Evolutionary conservation across 2,888 invertebrate genomes (phyloP), one percentile per base, ranked within the genome.

Genomic region (Lissocephala sabroskyi): DNA sequence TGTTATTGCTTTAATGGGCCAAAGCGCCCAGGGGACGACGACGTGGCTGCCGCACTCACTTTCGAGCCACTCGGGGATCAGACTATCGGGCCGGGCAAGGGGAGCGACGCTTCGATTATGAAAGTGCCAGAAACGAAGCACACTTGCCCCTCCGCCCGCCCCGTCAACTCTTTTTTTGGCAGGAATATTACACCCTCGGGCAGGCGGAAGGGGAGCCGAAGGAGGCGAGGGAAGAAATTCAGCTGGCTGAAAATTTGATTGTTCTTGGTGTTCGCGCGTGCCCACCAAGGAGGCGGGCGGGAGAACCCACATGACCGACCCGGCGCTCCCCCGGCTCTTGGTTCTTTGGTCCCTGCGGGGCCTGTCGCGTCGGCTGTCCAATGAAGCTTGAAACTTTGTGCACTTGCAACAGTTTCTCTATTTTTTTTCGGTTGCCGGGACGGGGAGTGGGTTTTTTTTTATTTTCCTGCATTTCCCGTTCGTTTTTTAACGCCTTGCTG

Each of bases 201-300:
- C 9, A n/a, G 19, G 11, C 37, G 19, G 18, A 37, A 35, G 14
- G 16, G 16, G 35, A 35, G 23, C n/a, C n/a, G 37, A 5, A n/a
- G 19, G 11, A 18, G 19, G 18, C 17, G 16, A 10, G 16, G 16
- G 35, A 35, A 7, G 37, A 64, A 64, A 54, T 59, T 59, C 63
- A 71, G 65, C 73, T 65, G 64, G 53, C 58, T 75, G 73, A 62
- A 75, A 75, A 75, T 75, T 73, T 68, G 68, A 73, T 75, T 75
- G 76, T 73, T 73, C 73, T 73, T 65, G 59, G 42, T 66, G 59
- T 56, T 59, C 55, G 46, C 42, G 40, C 49, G 41, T 47, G 17
- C 33, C 37, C 48, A 18, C 16, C 16, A 35, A 35, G 16, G 16
- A n/a, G n/a, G n/a, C n/a, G n/a, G n/a, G n/a, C n/a, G n/a, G n/a